Evolutionary conservation across 2,113 vertebrate species (phyloP).

Genomic region (Prunella himalayana): DNA sequence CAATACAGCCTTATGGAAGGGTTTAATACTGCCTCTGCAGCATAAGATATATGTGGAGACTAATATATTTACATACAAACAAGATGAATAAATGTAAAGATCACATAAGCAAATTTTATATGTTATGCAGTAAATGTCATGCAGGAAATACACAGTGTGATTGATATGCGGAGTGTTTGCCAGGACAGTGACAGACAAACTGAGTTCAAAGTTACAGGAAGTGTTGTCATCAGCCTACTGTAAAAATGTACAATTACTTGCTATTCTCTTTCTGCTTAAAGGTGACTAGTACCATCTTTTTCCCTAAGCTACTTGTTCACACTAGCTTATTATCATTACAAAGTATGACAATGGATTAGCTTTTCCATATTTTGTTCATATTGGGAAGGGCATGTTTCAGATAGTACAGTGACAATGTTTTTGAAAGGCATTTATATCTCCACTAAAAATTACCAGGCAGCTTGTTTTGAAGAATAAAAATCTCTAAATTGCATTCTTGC

Average conservation of each 20-base stretch:
- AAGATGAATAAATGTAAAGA: constrained; percentile 42
- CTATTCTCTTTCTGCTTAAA: constrained; percentile 71
- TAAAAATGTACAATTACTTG: constrained; percentile 74
- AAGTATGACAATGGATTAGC: constrained; percentile 72
- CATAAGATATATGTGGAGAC: background rate
- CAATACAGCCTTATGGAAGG: background rate
- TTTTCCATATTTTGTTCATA: constrained; percentile 69
- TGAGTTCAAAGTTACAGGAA: constrained; percentile 77
- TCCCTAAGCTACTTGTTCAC: constrained; percentile 75
- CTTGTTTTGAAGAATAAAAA: constrained; percentile 68
- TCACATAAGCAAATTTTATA: constrained; percentile 65
- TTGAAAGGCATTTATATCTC: constrained; percentile 57
- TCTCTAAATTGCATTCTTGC: constrained; percentile 63
- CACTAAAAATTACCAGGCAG: constrained; percentile 63
- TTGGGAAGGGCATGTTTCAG: constrained; percentile 63
- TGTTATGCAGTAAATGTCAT: constrained; percentile 50
- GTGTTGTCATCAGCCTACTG: constrained; percentile 68
- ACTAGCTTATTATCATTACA: constrained; percentile 73
- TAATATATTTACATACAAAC: constrained; percentile 56
- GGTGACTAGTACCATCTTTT: constrained; percentile 70
- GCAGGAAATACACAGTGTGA: constrained; percentile 63
- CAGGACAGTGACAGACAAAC: constrained; percentile 66
- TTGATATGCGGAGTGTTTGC: constrained; percentile 69
- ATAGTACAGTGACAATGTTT: constrained; percentile 63
- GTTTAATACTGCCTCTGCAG: background rate